These are phyloP conservation scores for Epicauta chinensis DNA, from an alignment of 1,140 invertebrate species.

Conservation along the genomic window DNA sequence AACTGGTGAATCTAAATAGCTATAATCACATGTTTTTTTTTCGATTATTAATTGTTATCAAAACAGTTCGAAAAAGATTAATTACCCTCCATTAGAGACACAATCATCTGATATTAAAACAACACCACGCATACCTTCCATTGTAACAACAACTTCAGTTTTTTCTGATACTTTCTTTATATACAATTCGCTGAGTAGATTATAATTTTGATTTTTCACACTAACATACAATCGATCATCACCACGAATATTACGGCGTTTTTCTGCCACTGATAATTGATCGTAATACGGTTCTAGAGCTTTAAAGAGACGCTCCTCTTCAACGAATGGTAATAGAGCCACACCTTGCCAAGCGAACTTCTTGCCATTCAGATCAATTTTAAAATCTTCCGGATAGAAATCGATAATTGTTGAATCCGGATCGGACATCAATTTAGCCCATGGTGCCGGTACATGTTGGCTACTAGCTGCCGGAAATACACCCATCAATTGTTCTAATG, in stretches of 20 bases:
- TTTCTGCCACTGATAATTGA: constrained; percentile 74
- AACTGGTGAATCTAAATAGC: constrained; percentile 63
- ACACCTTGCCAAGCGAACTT: constrained; percentile 99
- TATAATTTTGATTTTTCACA: constrained; percentile 59
- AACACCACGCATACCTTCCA: constrained; percentile 68
- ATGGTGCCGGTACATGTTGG: constrained; percentile 86
- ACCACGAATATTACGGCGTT: constrained; percentile 64
- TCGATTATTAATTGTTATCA: too few species aligned
- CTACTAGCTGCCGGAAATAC: constrained; percentile 98
- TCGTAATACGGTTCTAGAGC: constrained; percentile 78
- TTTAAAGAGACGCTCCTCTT: constrained; percentile 85
- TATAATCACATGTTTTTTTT: constrained; percentile 25
- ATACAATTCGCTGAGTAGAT: constrained; percentile 66
- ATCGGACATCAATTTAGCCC: constrained; percentile 91
- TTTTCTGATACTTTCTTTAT: constrained; percentile 46
- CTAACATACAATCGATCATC: constrained; percentile 76
- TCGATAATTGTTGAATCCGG: constrained; percentile 94
- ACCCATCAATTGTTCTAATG: constrained; percentile 97
- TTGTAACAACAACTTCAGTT: constrained; percentile 48
- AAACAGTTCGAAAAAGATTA: too few species aligned
- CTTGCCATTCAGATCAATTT: constrained; percentile 98
- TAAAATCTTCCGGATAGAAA: constrained; percentile 98
- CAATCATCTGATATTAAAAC: constrained; percentile 64
- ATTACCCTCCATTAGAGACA: constrained; percentile 57
- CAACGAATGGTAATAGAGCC: constrained; percentile 95